Evolutionary conservation across 2,113 vertebrate genomes (phyloP).

Genomic region (Xenus cinereus): DNA sequence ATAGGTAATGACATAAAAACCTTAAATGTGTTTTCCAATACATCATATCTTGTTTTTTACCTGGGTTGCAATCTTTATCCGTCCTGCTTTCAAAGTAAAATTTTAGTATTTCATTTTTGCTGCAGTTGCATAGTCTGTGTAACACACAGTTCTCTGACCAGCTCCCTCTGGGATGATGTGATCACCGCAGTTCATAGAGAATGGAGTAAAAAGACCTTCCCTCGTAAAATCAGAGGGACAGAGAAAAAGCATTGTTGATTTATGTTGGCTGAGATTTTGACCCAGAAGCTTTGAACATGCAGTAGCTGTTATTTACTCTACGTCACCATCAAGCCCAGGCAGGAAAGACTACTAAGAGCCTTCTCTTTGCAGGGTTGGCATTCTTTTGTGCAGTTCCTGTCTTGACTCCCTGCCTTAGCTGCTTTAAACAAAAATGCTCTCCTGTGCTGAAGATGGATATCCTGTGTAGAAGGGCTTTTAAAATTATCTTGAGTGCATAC

Average conservation of each 20-base stretch:
- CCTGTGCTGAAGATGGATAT: background rate
- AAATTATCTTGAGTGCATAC: background rate
- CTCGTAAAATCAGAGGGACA: background rate
- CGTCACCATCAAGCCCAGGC: background rate
- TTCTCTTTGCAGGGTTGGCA: background rate
- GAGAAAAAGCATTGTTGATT: background rate
- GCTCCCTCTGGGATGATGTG: background rate
- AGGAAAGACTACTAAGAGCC: background rate
- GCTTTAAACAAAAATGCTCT: background rate
- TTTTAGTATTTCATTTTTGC: background rate
- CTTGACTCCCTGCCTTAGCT: background rate
- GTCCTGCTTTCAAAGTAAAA: background rate
- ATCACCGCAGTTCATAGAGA: background rate
- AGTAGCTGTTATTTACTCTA: constrained; percentile 22
- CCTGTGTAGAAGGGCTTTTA: background rate
- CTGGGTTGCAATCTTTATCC: background rate
- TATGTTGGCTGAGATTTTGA: constrained; percentile 7
- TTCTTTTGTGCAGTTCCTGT: background rate
- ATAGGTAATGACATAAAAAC: background rate
- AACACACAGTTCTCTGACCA: background rate
- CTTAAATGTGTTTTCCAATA: background rate
- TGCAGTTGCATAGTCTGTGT: background rate
- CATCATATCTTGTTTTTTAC: background rate
- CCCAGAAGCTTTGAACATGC: constrained; percentile 22
- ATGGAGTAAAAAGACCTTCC: background rate